Evolutionary conservation across 2,888 invertebrate species (phyloP), one percentile per base, ranked within the genome.

Genomic region (Cryptus armator): DNA sequence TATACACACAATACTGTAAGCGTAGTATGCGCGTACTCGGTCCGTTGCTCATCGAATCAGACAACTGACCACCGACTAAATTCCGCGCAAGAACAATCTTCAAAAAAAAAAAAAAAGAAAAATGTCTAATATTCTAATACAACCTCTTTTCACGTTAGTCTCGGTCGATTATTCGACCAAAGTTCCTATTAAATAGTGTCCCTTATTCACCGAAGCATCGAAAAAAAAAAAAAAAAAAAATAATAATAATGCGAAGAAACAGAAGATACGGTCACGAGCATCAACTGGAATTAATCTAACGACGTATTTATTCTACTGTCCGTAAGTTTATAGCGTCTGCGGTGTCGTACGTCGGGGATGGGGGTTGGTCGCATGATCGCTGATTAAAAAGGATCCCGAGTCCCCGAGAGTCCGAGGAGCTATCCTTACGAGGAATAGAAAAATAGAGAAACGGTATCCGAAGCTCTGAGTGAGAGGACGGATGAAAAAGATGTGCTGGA

Each of bases 331-430:
- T 77, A 70, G 83, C 79, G 75, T 24, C 84, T 44, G 32, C 10
- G 64, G 66, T 12, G 37, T 48, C 83, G 75, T 85, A 37, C 76
- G 76, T 71, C 81, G 76, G 79, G 37, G 37, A 37, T 37, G 37
- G 37, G 37, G 9, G 10, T 48, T 29, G 79, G 74, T 83, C 84
- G 81, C 83, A 64, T 87, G 87, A 86, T 87, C 85, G 85, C 87
- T 87, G 87, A 87, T 87, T 87, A 87, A 87, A 87, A 79, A 82
- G 82, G 85, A 79, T 85, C 81, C 48, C 66, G 67, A 2, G 2
- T 24, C 46, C n/a, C 29, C 16, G 24, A 64, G 51, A 43, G 44
- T 75, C 80, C 48, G 71, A 37, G 29, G 72, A 46, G 76, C 59
- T 48, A 14, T 70, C 83, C 56, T 78, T 72, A 64, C n/a, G 44